phyloP scores from a whole-genome alignment of 1,140 invertebrate species.

The Neelides sp. region DNA sequence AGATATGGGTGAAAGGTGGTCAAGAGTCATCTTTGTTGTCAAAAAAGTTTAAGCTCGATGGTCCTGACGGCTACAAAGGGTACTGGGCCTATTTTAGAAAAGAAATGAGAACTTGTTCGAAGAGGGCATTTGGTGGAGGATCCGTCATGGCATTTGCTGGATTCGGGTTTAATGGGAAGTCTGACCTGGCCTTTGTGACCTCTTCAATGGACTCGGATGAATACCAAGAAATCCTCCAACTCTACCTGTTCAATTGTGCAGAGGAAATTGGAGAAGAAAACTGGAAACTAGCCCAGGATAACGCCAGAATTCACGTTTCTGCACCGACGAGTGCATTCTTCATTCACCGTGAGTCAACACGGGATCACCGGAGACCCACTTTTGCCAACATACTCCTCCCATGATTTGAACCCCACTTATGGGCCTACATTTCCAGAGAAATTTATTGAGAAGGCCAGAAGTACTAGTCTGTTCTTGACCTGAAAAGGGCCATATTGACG shows the following conservation, averaged over 20 bases:
- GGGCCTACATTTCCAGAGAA: slow-evolving; percentile 28
- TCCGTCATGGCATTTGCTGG: slow-evolving; percentile 8
- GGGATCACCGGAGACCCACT: slow-evolving; percentile 4
- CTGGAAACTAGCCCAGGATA: not conserved
- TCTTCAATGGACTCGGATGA: not conserved
- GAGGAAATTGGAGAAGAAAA: not conserved
- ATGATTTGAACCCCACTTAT: slow-evolving; percentile 37
- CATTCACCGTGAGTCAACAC: too few species aligned
- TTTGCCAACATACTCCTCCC: slow-evolving; percentile 34
- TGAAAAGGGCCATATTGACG: not conserved
- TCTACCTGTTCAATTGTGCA: not conserved
- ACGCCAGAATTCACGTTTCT: not conserved
- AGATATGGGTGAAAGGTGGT: too few species aligned
- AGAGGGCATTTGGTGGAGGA: slow-evolving; percentile 1
- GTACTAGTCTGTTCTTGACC: not conserved
- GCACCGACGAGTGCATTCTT: not conserved
- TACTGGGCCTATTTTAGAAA: slow-evolving; percentile 5
- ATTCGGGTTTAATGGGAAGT: slow-evolving; percentile 6
- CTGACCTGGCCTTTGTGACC: not conserved
- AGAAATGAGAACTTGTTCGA: not conserved
- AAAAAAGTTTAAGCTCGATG: slow-evolving; percentile 7
- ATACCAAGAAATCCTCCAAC: not conserved
- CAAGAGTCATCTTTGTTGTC: slow-evolving; percentile 2
- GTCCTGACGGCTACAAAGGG: not conserved
- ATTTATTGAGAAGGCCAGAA: not conserved